Evolutionary conservation across 2,797 vertebrate species (phyloP).

Genomic region (Bufotes viridis): DNA sequence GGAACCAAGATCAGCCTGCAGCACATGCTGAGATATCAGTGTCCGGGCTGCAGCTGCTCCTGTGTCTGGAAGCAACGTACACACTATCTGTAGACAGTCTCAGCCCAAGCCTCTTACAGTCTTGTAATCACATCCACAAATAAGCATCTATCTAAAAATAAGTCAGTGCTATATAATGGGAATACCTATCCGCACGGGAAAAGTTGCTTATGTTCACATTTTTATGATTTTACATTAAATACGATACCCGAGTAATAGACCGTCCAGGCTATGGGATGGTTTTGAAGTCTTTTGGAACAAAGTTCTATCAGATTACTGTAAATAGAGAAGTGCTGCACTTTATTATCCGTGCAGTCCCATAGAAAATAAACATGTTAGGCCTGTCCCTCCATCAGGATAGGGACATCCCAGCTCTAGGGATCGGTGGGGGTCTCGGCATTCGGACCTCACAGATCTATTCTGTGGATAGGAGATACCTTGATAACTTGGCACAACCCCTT

Average conservation of each 20-base stretch:
- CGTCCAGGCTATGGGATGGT: not conserved
- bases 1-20: conserved; percentile 54
- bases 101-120: conserved; percentile 30
- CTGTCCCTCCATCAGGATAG: no score
- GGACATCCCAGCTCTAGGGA: no score
- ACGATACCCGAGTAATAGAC: not conserved
- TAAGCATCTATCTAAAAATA: conserved; percentile 22
- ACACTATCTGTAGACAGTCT: conserved; percentile 54
- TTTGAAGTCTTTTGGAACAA: no score
- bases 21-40: conserved; percentile 62
- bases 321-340: no score
- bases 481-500: no score
- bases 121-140: conserved; percentile 26
- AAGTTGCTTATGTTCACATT: not conserved
- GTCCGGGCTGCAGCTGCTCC: conserved; percentile 71
- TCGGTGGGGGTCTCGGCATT: no score
- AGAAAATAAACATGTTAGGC: no score
- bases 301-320: no score
- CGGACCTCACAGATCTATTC: no score
- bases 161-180: not conserved
- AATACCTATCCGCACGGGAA: not conserved
- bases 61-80: conserved; percentile 56
- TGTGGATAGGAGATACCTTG: no score
- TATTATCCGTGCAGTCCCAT: no score
- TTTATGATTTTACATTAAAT: not conserved